Percentiles rank a stretch among this genome's conserved stretches.
These are phyloP conservation scores for Pedionomus torquatus DNA, from an alignment of 2,113 vertebrate species.

Conservation along the genomic window DNA sequence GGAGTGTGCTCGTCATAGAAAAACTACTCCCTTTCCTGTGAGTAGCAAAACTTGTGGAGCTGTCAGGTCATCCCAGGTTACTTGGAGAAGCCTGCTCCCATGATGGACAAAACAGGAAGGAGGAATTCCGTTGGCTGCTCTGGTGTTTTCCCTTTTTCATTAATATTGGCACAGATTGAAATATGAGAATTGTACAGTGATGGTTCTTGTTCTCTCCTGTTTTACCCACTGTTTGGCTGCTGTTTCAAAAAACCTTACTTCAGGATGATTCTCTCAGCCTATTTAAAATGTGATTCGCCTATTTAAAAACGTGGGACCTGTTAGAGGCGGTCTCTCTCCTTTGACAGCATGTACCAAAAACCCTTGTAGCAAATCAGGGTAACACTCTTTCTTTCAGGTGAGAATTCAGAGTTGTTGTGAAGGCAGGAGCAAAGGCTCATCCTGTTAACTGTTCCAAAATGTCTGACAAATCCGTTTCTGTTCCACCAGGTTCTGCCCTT, in stretches of 20 bases:
- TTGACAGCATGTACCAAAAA: not conserved
- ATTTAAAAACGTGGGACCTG: not conserved
- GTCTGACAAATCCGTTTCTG: not conserved
- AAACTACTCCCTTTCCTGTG: not conserved
- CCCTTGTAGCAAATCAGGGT: not conserved
- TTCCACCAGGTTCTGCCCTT: conserved; percentile 91
- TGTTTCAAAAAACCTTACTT: not conserved
- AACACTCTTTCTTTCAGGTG: not conserved
- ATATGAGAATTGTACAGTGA: not conserved
- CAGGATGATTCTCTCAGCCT: not conserved
- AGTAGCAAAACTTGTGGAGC: not conserved
- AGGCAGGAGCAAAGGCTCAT: not conserved
- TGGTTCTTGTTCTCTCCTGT: not conserved
- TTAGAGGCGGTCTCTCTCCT: not conserved
- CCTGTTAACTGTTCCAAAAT: not conserved
- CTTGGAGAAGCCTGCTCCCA: not conserved
- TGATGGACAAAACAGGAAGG: not conserved
- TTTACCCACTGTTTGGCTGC: not conserved
- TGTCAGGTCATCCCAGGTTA: not conserved
- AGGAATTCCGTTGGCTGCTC: not conserved
- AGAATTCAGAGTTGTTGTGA: not conserved
- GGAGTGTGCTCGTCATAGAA: not conserved
- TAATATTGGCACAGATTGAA: not conserved
- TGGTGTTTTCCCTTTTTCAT: not conserved
- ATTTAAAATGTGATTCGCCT: not conserved